Evolutionary conservation across 2,113 vertebrate genomes (phyloP).

Genomic region (Lonchura striata): DNA sequence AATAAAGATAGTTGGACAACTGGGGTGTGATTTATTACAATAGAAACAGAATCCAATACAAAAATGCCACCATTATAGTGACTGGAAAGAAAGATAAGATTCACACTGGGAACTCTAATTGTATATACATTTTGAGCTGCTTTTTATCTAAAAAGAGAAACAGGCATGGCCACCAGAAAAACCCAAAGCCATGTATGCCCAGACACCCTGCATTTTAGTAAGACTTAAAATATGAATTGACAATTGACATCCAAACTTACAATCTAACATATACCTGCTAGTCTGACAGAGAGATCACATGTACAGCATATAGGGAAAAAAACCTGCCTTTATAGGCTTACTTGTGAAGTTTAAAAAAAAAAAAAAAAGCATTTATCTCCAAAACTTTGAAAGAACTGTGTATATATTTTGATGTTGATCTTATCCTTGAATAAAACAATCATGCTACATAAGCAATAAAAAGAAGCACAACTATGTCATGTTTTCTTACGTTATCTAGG

Average conservation of each 20-base stretch:
- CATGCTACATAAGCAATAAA: background rate
- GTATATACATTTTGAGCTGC: background rate
- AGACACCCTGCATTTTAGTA: background rate
- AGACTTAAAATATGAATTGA: background rate
- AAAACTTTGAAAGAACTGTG: background rate
- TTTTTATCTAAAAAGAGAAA: background rate
- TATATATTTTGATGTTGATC: background rate
- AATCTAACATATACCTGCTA: background rate
- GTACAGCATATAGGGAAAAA: background rate
- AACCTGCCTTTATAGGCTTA: background rate
- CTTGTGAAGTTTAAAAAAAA: background rate
- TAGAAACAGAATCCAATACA: background rate
- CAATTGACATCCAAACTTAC: background rate
- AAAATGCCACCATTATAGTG: background rate
- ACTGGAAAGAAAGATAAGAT: background rate
- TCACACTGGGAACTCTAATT: background rate
- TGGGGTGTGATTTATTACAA: background rate
- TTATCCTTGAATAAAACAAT: background rate
- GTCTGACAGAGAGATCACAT: background rate
- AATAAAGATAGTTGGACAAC: background rate
- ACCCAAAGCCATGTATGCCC: background rate
- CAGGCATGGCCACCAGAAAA: background rate
- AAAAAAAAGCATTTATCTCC: background rate
- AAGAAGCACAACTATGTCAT: background rate
- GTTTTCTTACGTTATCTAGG: slow-evolving; percentile 9